Evolutionary conservation across 2,888 invertebrate genomes (phyloP).

Genomic region (Lasioglossum pauxillum): DNA sequence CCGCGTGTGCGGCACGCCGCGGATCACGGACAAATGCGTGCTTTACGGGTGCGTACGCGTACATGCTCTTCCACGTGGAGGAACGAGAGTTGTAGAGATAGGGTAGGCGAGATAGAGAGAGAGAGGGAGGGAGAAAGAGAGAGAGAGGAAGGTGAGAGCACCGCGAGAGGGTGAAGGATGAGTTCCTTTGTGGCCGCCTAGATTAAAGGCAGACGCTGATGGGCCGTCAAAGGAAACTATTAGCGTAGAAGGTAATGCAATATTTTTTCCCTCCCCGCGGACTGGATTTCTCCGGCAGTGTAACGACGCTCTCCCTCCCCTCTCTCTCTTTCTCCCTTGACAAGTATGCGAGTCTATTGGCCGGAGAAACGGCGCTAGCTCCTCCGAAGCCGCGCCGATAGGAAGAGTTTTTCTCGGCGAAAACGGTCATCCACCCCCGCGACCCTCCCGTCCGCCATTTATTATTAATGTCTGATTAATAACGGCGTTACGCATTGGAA

Average conservation of each 20-base stretch:
- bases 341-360: conserved; percentile 18
- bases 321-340: neutral
- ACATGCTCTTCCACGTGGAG: conserved; percentile 46
- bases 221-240: conserved; percentile 80
- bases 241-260: conserved; percentile 78
- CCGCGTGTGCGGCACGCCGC: conserved; percentile 51
- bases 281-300: conserved; percentile 53
- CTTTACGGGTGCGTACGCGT: conserved; percentile 46
- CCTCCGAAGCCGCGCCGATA: neutral
- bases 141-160: conserved; percentile 30
- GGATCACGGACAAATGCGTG: conserved; percentile 57
- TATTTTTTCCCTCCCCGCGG: conserved; percentile 72
- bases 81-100: conserved; percentile 22
- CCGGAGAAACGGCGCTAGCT: neutral
- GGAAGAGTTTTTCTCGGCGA: conserved; percentile 25
- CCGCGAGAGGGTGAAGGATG: conserved; percentile 57
- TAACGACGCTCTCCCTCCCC: conserved; percentile 15
- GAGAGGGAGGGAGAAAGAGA: conserved; percentile 34
- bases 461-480: conserved; percentile 60
- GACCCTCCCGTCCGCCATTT: conserved; percentile 30
- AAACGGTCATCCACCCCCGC: neutral
- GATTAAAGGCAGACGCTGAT: conserved; percentile 76
- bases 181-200: conserved; percentile 71
- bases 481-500: conserved; percentile 59
- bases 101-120: conserved; percentile 19